Base-by-base conservation (phyloP, 2,888 invertebrate species). In the Pheosia tremula region DNA sequence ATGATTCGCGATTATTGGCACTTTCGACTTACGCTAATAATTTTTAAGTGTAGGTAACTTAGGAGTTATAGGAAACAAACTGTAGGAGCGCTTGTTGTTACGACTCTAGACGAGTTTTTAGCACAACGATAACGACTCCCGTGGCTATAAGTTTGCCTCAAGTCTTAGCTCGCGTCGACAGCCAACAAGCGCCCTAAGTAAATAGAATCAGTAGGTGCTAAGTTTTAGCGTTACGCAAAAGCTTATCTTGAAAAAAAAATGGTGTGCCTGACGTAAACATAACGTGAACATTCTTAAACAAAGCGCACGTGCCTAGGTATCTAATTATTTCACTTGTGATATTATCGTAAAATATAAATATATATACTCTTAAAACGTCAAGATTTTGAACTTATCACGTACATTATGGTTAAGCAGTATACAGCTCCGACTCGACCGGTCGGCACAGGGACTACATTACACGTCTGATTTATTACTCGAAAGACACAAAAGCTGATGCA, bases 311-410 rank as follows among this genome's bases (percentile, higher is more conserved):
- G 80, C 67, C 86, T 89, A 83, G 78, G 72, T 87, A 85, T 86
- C 83, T 86, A 86, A 85, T 86, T 83, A 82, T 71, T 82, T 77
- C 85, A 81, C 79, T 81, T 83, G 82, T 82, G 80, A 81, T 82
- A 84, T 86, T 82, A 85, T 86, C 81, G 87, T 89, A 89, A 91
- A 91, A 90, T 90, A 92, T 90, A 87, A 82, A 80, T 75, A 2
- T 24, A 2, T 24, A 77, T 75, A 75, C 70, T 83, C 83, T 84
- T 79, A 83, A 87, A 89, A 90, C 87, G 87, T 87, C 86, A 83
- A 89, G 88, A 90, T 84, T 88, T 89, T 86, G 84, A 91, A 91
- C 87, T 88, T 89, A 90, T 84, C 84, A 89, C 82, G 84, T 88
- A 85, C 77, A 76, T 81, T 75, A 74, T 79, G 79, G 75, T 72